Conservation (phyloP, 2,113 vertebrate species). For the Hymenochirus boettgeri region DNA sequence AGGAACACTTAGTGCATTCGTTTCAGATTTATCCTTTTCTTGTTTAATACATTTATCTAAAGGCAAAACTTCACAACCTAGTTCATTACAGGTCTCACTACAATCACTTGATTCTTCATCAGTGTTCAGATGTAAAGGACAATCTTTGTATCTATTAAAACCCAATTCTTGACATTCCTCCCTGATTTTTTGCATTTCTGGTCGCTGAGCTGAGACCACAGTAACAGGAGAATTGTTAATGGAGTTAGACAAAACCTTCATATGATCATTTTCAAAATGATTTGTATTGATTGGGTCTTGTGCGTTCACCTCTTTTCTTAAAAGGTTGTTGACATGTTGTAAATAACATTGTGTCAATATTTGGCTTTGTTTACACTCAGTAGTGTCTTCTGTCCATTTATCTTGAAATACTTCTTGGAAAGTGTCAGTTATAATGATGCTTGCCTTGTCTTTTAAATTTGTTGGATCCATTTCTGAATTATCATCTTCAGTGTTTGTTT, state of each 20-base stretch:
- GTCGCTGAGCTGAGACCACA: conserved; percentile 48
- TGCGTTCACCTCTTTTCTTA: background rate
- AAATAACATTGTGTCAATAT: background rate
- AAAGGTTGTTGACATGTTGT: background rate
- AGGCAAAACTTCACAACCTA: background rate
- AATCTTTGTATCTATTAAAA: background rate
- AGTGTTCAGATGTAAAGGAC: background rate
- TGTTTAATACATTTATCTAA: background rate
- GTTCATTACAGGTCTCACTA: background rate
- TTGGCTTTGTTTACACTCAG: conserved; percentile 2
- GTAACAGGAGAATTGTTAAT: conserved; percentile 36
- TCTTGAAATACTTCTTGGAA: conserved; percentile 43
- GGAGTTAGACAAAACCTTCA: too few species aligned
- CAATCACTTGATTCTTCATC: conserved; percentile 22
- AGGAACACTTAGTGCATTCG: too few species aligned
- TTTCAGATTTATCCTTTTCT: background rate
- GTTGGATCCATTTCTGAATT: background rate
- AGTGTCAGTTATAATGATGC: conserved; percentile 29
- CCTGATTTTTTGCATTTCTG: conserved; percentile 47
- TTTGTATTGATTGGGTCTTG: background rate
- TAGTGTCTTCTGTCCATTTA: background rate
- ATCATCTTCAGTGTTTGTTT: background rate
- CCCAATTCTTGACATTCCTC: conserved; percentile 14
- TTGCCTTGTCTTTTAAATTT: conserved; percentile 20
- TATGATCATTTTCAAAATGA: background rate